These are phyloP conservation scores for Centropus bengalensis DNA, from an alignment of 2,113 vertebrate genomes.

Conservation along the genomic window DNA sequence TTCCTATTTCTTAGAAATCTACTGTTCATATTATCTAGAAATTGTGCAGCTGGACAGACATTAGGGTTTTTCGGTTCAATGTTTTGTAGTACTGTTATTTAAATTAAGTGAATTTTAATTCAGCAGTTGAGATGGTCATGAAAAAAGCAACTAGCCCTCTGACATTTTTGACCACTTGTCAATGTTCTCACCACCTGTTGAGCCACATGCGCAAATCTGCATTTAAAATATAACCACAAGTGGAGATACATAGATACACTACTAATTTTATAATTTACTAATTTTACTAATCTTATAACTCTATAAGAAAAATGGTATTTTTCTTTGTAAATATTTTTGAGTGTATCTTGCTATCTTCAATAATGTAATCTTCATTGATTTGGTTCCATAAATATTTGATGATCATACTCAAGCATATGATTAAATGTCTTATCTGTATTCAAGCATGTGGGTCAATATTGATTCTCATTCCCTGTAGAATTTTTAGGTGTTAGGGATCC, in stretches of 20 bases:
- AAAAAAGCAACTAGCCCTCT: neutral
- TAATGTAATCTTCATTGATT: neutral
- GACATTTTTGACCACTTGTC: neutral
- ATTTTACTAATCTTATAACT: too few relatives aligned
- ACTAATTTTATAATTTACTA: too few relatives aligned
- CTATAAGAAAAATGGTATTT: neutral
- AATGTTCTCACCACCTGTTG: neutral
- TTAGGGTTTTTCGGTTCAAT: neutral
- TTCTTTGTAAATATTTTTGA: neutral
- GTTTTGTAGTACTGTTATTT: neutral
- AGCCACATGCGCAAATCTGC: neutral
- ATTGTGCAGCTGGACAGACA: neutral
- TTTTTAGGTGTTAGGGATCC: neutral
- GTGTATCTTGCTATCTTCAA: neutral
- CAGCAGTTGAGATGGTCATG: neutral
- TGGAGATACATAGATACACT: neutral
- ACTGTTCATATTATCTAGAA: neutral
- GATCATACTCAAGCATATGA: neutral
- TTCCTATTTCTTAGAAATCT: too few relatives aligned
- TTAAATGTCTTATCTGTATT: neutral
- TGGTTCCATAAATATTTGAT: neutral
- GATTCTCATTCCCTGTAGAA: neutral
- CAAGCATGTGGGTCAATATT: neutral
- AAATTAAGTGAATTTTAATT: neutral
- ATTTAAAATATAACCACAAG: neutral